phyloP scores from a whole-genome alignment of 2,888 invertebrate genomes.

The Cryptus armator region DNA sequence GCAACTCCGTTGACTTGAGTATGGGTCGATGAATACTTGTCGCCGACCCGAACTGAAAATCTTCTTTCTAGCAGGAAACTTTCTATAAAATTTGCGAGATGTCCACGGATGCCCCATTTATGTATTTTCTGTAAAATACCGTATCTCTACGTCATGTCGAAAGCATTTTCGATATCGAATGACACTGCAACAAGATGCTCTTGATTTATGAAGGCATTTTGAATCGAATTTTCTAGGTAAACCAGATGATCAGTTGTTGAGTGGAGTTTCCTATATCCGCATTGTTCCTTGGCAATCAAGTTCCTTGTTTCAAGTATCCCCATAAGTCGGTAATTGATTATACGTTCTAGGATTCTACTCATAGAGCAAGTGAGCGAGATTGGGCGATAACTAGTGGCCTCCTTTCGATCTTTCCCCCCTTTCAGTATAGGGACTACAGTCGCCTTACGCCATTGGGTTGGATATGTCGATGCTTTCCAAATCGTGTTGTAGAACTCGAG shows the following conservation, averaged over 20 bases:
- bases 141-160: conserved; percentile 62
- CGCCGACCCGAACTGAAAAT: not conserved
- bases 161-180: conserved; percentile 68
- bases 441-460: too few species aligned
- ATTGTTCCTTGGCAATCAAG: conserved; percentile 49
- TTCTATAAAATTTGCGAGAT: conserved; percentile 16
- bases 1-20: not conserved
- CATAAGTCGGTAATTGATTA: conserved; percentile 56
- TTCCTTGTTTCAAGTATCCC: conserved; percentile 48
- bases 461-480: too few species aligned
- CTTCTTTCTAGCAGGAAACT: not conserved
- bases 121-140: conserved; percentile 22
- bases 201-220: conserved; percentile 46
- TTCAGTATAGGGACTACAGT: conserved; percentile 47
- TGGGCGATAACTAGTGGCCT: conserved; percentile 54
- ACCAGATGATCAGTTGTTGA: conserved; percentile 49
- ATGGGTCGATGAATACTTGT: not conserved
- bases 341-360: conserved; percentile 63
- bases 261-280: conserved; percentile 54
- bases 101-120: conserved; percentile 21
- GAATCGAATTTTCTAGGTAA: conserved; percentile 54
- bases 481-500: too few species aligned
- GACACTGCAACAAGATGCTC: conserved; percentile 58
- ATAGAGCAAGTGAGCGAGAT: conserved; percentile 61
- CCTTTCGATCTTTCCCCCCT: conserved; percentile 14